Base-by-base conservation (phyloP, 2,888 invertebrate genomes). In the Phlogophora meticulosa region DNA sequence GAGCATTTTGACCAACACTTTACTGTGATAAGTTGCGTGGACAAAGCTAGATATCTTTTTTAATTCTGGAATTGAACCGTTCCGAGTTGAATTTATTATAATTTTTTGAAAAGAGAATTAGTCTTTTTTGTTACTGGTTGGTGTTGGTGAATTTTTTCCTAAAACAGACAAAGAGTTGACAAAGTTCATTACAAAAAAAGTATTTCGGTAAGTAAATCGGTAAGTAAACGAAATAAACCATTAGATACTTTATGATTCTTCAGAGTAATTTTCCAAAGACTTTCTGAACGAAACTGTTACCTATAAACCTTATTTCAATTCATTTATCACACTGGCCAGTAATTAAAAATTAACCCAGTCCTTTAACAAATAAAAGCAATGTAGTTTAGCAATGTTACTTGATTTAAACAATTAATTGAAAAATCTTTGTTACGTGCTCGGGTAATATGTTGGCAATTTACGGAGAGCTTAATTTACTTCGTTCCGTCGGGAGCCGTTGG, bases 381-480 rank as follows among this genome's bases (percentile, higher is more conserved):
- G 10, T 46, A 28, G 46, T 64, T 64, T 36, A 72, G 22, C 40
- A 28, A 38, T 45, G 72, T 43, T 36, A 13, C 49, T 38, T 17
- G 40, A 72, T 69, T 45, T 36, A 34, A 68, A 53, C 53, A 74
- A 68, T 53, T 72, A 60, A 75, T 53, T 75, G 60, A 68, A 72
- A 72, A 71, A 74, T 73, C 68, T 32, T 40, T 36, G 51, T 71
- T 38, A 65, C 66, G 55, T 49, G 57, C n/a, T 48, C 40, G 55
- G 43, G 60, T 75, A 67, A 75, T 72, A 71, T 66, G 51, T 68
- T 46, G 68, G 58, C 63, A 61, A 79, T 79, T 75, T 67, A 40
- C 80, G 53, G 55, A 55, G 68, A 78, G 53, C 58, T 80, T 72
- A 80, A 78, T 76, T 78, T 68, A 59, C 61, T 76, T 32, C 51